Evolutionary conservation across 2,888 invertebrate species (phyloP).

Genomic region (Deilephila porcellus): DNA sequence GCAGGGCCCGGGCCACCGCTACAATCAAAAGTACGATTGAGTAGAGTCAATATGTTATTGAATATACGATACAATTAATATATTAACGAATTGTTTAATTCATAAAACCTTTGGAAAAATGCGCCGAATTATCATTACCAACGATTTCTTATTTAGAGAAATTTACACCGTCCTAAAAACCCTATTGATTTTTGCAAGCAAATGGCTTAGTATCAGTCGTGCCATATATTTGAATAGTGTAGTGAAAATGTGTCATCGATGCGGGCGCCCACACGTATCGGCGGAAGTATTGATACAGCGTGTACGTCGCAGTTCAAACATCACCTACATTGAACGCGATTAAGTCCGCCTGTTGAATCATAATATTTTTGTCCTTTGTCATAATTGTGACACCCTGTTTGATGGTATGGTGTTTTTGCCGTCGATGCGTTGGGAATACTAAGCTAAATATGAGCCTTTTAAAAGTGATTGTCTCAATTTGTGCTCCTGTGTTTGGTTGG

Average conservation of each 20-base stretch:
- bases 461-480: too few species aligned
- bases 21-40: too few species aligned
- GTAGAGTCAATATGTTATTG: too few species aligned
- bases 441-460: not conserved
- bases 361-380: conserved; percentile 42
- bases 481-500: too few species aligned
- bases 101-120: not conserved
- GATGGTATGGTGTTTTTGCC: not conserved
- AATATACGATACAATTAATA: too few species aligned
- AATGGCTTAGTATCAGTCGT: conserved; percentile 10
- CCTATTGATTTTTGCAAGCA: conserved; percentile 14
- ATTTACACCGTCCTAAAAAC: not conserved
- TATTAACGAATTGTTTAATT: too few species aligned
- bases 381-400: not conserved
- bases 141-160: not conserved
- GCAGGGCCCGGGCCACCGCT: too few species aligned
- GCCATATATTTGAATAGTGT: conserved; percentile 20
- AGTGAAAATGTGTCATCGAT: conserved; percentile 44
- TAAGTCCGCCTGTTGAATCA: conserved; percentile 64
- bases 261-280: conserved; percentile 75
- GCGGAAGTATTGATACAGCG: conserved; percentile 74
- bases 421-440: not conserved
- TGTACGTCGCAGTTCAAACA: conserved; percentile 48
- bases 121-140: not conserved
- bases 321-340: conserved; percentile 64